Conservation (phyloP, 2,888 invertebrate genomes). For the Eristalis tenax region DNA sequence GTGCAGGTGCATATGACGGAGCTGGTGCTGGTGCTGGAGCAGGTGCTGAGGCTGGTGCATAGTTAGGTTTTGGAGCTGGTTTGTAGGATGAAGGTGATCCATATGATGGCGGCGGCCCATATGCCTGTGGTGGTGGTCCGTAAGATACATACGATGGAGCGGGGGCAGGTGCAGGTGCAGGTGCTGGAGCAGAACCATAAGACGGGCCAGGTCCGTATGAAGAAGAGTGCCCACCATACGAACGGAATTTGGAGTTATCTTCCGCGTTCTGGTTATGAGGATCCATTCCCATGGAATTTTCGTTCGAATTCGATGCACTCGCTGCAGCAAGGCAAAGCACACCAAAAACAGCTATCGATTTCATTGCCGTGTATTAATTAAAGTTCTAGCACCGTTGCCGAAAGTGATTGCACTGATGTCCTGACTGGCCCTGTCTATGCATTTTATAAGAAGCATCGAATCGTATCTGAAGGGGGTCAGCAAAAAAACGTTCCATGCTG, state of each 20-base stretch:
- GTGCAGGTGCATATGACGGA: slow-evolving; percentile 44
- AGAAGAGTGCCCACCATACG: slow-evolving; percentile 47
- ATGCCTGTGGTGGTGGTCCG: slow-evolving; percentile 32
- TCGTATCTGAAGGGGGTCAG: slow-evolving; percentile 49
- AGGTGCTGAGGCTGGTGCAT: slow-evolving; percentile 20
- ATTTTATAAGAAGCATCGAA: slow-evolving; percentile 58
- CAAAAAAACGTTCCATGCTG: slow-evolving; percentile 21
- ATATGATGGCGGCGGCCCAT: slow-evolving; percentile 31
- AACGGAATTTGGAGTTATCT: slow-evolving; percentile 32
- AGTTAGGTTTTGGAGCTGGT: slow-evolving; percentile 44
- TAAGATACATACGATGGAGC: slow-evolving; percentile 10
- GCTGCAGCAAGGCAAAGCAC: slow-evolving; percentile 39
- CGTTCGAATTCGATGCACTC: slow-evolving; percentile 34
- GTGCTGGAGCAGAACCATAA: slow-evolving; percentile 38
- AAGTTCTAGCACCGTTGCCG: not conserved
- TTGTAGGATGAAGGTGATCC: slow-evolving; percentile 24
- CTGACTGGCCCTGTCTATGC: slow-evolving; percentile 53
- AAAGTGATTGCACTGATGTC: slow-evolving; percentile 50
- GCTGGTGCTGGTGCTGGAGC: not conserved
- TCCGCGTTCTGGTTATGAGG: slow-evolving; percentile 16
- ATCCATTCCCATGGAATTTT: slow-evolving; percentile 24
- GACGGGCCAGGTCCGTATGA: slow-evolving; percentile 14
- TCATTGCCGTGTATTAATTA: slow-evolving; percentile 30
- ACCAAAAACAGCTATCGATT: slow-evolving; percentile 51
- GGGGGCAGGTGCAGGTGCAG: slow-evolving; percentile 50